Evolutionary conservation across 2,797 vertebrate genomes (phyloP), one percentile per base, ranked within the genome.

Genomic region (Anguilla pacifica): DNA sequence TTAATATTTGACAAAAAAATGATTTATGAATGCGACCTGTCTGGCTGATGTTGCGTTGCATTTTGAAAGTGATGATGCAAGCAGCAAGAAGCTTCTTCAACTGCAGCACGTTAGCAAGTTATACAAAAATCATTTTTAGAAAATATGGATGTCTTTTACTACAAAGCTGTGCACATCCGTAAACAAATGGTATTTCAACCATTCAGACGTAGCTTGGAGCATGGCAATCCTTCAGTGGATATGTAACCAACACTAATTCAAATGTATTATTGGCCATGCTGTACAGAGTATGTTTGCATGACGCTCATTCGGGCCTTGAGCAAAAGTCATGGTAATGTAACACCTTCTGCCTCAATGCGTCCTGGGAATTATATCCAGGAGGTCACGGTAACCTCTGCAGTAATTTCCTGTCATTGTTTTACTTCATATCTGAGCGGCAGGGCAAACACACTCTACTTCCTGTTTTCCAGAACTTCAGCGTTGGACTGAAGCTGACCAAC

Each of bases 381-480:
- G 59, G 51, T n/a, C 13, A 35, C 81, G 85, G 31, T 22, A 11
- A 39, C 22, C 81, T 85, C 51, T 61, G 61, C 88, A 89, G 88
- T 5, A 17, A 49, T 88, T 91, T 93, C 90, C 90, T 86, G 77
- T 64, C 85, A 91, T 92, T 92, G 91, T 91, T 74, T 86, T 19
- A 35, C 86, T 51, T 57, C 10, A 83, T 35, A 46, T 3, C 31
- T 22, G 3, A 49, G 31, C 72, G 43, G 22, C 79, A 82, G 79
- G 79, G 25, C 46, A 51, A 51, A 51, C 25, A 9, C 25, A 46
- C 9, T 22, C 9, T 9, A 70, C 43, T 85, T 85, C 85, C 85
- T 85, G 59, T 85, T 64, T 25, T n/a, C 2, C 51, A 22, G 61
- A 5, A 10, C 3, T 17, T 19, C 22, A 67, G 85, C 51, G 39